phyloP scores from a whole-genome alignment of 2,113 vertebrate genomes.

The Gymnobelideus leadbeateri region DNA sequence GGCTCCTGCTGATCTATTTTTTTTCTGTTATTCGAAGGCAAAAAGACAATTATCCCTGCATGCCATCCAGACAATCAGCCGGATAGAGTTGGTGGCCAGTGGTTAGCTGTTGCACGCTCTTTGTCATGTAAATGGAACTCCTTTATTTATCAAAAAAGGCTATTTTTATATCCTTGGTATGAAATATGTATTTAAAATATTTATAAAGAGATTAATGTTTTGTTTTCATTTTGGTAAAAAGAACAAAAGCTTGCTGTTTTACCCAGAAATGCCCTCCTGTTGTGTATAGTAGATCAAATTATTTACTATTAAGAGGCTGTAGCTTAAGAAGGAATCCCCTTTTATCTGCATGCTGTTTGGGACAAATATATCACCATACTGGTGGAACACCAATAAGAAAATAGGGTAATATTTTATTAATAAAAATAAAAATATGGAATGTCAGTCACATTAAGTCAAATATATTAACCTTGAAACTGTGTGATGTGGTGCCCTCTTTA shows the following conservation, averaged over 20 bases:
- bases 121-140: constrained; percentile 89
- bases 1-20: constrained; percentile 86
- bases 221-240: constrained; percentile 86
- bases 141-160: constrained; percentile 88
- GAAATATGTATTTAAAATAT: constrained; percentile 88
- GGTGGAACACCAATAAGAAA: constrained; percentile 80
- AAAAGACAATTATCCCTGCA: constrained; percentile 87
- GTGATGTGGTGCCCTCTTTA: not conserved
- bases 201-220: constrained; percentile 87
- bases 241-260: constrained; percentile 84
- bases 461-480: constrained; percentile 28
- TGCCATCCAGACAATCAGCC: constrained; percentile 91
- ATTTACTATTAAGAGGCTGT: constrained; percentile 83
- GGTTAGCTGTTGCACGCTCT: constrained; percentile 87
- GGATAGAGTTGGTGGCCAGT: constrained; percentile 86
- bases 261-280: constrained; percentile 84
- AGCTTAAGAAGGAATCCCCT: constrained; percentile 81
- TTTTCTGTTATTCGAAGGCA: constrained; percentile 81
- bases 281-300: constrained; percentile 83
- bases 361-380: constrained; percentile 84
- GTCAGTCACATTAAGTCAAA: constrained; percentile 49
- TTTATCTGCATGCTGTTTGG: constrained; percentile 86
- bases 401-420: constrained; percentile 82
- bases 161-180: constrained; percentile 92
- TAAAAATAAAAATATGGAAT: constrained; percentile 72